Conservation (phyloP, 2,888 invertebrate genomes). For the Horisme vitalbata region DNA sequence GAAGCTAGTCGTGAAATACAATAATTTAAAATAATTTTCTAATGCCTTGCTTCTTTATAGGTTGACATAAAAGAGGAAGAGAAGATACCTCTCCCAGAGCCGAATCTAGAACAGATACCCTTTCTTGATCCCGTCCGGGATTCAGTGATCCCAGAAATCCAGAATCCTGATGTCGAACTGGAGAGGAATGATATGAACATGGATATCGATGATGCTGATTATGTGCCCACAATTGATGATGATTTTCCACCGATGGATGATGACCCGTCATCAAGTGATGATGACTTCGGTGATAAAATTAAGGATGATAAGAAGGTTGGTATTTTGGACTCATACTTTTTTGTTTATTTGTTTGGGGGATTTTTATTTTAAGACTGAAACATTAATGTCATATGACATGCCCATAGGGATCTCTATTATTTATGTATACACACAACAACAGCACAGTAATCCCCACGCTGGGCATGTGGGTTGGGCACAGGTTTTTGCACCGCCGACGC, state of each 20-base stretch:
- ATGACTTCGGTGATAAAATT: slow-evolving; percentile 21
- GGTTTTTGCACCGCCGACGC: no score
- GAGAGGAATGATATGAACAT: slow-evolving; percentile 9
- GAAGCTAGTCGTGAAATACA: no score
- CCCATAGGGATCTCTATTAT: no score
- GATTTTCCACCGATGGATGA: slow-evolving; percentile 23
- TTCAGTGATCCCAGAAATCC: neutral
- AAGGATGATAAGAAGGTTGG: slow-evolving; percentile 24
- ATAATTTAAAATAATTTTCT: neutral
- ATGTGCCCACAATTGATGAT: slow-evolving; percentile 18
- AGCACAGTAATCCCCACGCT: no score
- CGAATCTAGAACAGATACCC: slow-evolving; percentile 8
- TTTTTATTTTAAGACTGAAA: no score
- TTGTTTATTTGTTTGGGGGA: no score
- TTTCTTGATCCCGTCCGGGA: neutral
- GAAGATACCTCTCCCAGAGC: slow-evolving; percentile 4
- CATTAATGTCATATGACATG: no score
- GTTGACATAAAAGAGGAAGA: slow-evolving; percentile 21
- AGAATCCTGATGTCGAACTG: slow-evolving; percentile 4
- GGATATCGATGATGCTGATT: slow-evolving; percentile 17
- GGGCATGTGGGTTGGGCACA: no score
- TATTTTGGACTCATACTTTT: no score
- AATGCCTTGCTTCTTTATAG: neutral
- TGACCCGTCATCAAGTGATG: slow-evolving; percentile 16
- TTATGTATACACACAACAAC: no score